Base-by-base conservation (phyloP, 2,888 invertebrate genomes). In the Tenthredo notha region DNA sequence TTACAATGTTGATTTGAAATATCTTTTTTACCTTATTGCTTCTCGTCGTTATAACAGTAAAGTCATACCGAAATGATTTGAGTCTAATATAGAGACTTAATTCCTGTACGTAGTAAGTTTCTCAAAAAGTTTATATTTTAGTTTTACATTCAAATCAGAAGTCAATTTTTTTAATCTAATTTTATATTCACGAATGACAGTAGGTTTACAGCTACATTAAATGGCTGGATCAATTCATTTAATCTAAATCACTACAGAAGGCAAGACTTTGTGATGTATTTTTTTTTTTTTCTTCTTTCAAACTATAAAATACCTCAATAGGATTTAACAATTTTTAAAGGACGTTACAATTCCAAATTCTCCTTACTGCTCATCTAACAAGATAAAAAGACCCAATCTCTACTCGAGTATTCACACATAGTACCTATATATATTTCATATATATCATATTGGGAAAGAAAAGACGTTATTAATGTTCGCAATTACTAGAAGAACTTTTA, bases 171-270 rank as follows among this genome's bases (percentile, higher is more conserved):
- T 47, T 4, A 33, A 12, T 43, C 12, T 15, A 25, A 5, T 75
- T 75, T 75, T 25, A 72, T 72, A 9, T 37, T 40, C 40, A 72
- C 1, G 12, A 50, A 47, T 25, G 21, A 25, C 3, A 40, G 21
- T 21, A 37, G 6, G 37, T 37, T n/a, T n/a, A n/a, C n/a, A 61
- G 21, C 61, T 61, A 61, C 61, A 25, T 61, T 4, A 61, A 61
- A 61, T 25, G 40, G 43, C 37, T 74, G 40, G 74, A 74, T 74
- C 29, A 75, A 75, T 47, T 75, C 6, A 21, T 9, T 75, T 9
- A 50, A 21, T 47, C n/a, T 75, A 75, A 43, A 75, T 75, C 40
- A 43, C 47, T 75, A 50, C 25, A 75, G 25, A 75, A 43, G 75
- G 75, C 25, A 47, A 75, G 75, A 75, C 75, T 15, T 37, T 15